A percentile compares a stretch with the other conserved stretches of the same genome.
Conservation (phyloP, 35 echinoderm and acorn worm genomes). For the Strongylocentrotus purpuratus region DNA sequence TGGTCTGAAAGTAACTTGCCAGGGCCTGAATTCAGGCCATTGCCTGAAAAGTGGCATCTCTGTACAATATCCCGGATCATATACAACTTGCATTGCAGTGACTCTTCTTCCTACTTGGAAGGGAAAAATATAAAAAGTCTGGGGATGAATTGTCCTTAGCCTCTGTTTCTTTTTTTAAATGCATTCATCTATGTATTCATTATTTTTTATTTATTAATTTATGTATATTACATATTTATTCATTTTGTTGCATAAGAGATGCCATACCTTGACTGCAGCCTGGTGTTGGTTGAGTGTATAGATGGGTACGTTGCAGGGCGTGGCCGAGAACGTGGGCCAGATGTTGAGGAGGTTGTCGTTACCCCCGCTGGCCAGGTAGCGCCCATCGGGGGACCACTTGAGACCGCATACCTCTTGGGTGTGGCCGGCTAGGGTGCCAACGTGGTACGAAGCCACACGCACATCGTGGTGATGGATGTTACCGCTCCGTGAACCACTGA, state of each 20-base stretch:
- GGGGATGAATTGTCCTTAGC: not conserved
- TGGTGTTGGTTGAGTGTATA: conserved; percentile 95
- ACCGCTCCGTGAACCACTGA: conserved; percentile 89
- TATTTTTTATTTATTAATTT: too few species aligned
- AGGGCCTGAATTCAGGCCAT: too few species aligned
- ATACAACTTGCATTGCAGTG: not conserved
- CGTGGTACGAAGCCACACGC: conserved; percentile 71
- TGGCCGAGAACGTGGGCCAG: conserved; percentile 60
- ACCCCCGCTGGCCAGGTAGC: conserved; percentile 86
- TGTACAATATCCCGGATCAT: not conserved
- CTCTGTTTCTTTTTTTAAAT: not conserved
- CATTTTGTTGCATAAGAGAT: not conserved
- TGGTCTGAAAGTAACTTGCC: too few species aligned
- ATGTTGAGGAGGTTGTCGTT: conserved; percentile 96
- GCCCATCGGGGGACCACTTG: conserved; percentile 87
- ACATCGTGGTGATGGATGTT: conserved; percentile 98
- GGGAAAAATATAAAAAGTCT: not conserved
- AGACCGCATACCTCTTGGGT: conserved; percentile 95
- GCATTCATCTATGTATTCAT: too few species aligned
- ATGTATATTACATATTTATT: too few species aligned
- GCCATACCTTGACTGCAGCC: conserved; percentile 88
- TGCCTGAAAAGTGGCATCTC: too few species aligned
- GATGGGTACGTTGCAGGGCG: conserved; percentile 35
- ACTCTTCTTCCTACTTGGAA: too few species aligned
- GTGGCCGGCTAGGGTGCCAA: conserved; percentile 78